Conservation (phyloP, 2,797 vertebrate species). For the Sebastolobus alascanus region DNA sequence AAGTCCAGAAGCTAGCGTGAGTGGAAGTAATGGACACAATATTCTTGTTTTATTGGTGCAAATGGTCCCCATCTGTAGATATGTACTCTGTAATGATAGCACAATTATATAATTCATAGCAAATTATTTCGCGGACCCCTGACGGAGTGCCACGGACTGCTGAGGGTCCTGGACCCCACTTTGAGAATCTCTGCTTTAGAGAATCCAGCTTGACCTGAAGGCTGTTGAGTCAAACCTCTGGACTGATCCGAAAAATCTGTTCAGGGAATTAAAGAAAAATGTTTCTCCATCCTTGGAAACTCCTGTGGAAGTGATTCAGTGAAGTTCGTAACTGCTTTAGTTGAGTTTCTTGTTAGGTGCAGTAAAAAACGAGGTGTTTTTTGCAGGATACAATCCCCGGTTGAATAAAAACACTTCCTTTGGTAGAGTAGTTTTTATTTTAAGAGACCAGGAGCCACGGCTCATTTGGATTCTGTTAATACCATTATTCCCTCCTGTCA, state of each 20-base stretch:
- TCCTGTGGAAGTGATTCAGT: not conserved
- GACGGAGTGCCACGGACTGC: too few species aligned
- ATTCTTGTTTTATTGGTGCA: too few species aligned
- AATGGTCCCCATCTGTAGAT: too few species aligned
- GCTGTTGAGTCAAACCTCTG: not conserved
- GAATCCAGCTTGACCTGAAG: not conserved
- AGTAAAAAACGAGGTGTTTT: not conserved
- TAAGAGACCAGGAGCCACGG: not conserved
- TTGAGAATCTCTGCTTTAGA: not conserved
- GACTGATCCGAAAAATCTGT: not conserved
- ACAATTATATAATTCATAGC: too few species aligned
- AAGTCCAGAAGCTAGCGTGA: too few species aligned
- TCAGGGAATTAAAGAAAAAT: not conserved
- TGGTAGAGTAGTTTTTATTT: not conserved
- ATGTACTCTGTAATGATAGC: too few species aligned
- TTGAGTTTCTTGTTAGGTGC: not conserved
- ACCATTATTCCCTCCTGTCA: not conserved
- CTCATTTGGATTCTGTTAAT: conserved; percentile 18
- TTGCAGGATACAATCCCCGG: not conserved
- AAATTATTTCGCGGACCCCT: too few species aligned
- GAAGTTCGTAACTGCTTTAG: not conserved
- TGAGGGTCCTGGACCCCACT: too few species aligned
- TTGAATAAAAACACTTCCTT: not conserved
- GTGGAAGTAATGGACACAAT: too few species aligned
- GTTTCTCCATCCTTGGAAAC: not conserved